A percentile compares a stretch with the other conserved stretches of the same genome.
phyloP scores from a whole-genome alignment of 2,113 vertebrate species.

The Microtus pennsylvanicus region DNA sequence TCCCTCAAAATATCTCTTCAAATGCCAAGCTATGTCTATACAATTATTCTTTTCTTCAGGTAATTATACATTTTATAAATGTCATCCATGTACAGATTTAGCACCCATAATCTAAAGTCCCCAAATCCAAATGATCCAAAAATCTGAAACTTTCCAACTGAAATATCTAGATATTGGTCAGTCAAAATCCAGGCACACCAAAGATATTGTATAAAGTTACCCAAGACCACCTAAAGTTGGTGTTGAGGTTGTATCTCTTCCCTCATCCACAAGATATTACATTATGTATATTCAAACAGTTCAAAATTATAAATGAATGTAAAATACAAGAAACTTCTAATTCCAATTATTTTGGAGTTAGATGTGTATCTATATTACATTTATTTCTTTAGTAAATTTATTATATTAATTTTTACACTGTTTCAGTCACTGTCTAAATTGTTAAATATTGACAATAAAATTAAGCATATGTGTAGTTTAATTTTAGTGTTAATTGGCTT shows the following conservation, averaged over 20 bases:
- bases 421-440: background rate
- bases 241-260: background rate
- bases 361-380: background rate
- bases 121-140: background rate
- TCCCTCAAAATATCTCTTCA: background rate
- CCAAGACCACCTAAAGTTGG: background rate
- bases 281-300: background rate
- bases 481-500: slow-evolving; percentile 15
- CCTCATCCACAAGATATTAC: background rate
- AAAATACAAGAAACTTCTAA: background rate
- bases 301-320: background rate
- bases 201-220: background rate
- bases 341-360: background rate
- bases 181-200: background rate
- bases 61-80: slow-evolving; percentile 5
- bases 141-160: background rate
- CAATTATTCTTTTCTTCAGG: background rate
- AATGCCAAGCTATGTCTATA: background rate
- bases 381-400: background rate
- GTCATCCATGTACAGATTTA: background rate
- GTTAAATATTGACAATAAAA: slow-evolving; percentile 34
- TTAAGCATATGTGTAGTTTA: background rate
- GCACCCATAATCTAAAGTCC: background rate
- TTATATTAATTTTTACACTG: background rate
- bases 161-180: background rate